Evolutionary conservation across 2,888 invertebrate species (phyloP), one percentile per base, ranked within the genome.

Genomic region (Calephelis perditalis): DNA sequence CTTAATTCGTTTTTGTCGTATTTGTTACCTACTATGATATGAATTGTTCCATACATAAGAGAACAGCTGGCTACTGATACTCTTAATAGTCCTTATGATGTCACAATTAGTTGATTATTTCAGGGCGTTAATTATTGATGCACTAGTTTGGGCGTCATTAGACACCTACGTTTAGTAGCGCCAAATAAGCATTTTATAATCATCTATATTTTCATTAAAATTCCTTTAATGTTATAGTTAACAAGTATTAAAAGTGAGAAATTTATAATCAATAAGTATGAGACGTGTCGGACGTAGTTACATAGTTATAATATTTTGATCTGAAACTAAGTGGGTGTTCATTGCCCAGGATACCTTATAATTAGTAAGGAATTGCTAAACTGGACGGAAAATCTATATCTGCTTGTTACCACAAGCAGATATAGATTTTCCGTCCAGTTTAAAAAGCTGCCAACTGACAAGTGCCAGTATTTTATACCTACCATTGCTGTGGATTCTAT

Each of bases 221-320:
- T 43, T 35, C 35, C 54, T 54, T 59, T 44, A 59, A 7, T 54
- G 49, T 44, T 58, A 59, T 54, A 59, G 59, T 44, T 54, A 44
- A 59, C 9, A 59, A 44, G 54, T 54, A 44, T 54, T 59, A 43
- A 44, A 54, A 44, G 45, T 59, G 54, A 54, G 54, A 59, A 54
- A 35, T 56, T 44, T 59, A 44, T 59, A 43, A 54, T 54, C 44
- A 54, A 59, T 43, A 59, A 59, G 54, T 59, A 54, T 44, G 45
- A 45, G 54, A 59, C 54, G 44, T 59, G 54, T 59, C 44, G 36
- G 55, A 59, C n/a, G 54, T 59, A 26, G 26, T 44, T 44, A 44
- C 7, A 44, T 44, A n/a, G n/a, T n/a, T n/a, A n/a, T n/a, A 44
- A 44, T 44, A 44, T 44, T 7, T 44, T 44, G 44, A 44, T 44